These are phyloP conservation scores for Sarcophaga bullata DNA, from an alignment of 1,140 invertebrate species.

Conservation along the genomic window DNA sequence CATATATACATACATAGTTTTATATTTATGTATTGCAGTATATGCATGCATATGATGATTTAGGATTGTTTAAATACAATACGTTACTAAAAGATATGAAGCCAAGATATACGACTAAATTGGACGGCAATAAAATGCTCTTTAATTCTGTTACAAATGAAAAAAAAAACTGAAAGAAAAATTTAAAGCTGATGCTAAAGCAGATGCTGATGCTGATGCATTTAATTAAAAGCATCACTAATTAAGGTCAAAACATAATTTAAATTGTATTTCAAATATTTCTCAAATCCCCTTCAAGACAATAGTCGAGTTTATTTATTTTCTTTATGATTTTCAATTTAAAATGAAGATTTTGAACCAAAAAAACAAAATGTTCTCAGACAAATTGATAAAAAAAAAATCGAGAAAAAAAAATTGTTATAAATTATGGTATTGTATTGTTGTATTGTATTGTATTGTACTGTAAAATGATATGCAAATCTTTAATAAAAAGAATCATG, in stretches of 20 bases:
- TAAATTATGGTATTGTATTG: constrained; percentile 12
- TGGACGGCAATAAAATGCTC: too few species aligned
- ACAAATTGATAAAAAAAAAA: constrained; percentile 33
- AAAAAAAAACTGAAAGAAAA: too few species aligned
- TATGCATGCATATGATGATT: too few species aligned
- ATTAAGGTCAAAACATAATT: constrained; percentile 41
- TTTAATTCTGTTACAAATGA: too few species aligned
- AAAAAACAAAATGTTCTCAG: background rate
- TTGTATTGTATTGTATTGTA: constrained; percentile 33
- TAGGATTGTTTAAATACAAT: background rate
- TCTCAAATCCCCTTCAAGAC: background rate
- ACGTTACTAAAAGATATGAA: constrained; percentile 9
- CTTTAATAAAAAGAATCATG: constrained; percentile 1
- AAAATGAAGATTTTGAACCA: background rate
- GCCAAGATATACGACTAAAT: background rate
- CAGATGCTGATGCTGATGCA: background rate
- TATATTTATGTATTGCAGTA: too few species aligned
- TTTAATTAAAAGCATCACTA: constrained; percentile 40
- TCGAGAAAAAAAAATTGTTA: background rate
- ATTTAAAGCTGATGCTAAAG: background rate
- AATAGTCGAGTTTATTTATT: background rate
- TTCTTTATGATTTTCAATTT: background rate
- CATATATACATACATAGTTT: too few species aligned
- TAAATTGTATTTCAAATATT: constrained; percentile 28
- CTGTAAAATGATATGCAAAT: constrained; percentile 33